Evolutionary conservation across 37 sponge, comb jelly and placozoan genomes (phyloP).

Genomic region (Theonella swinhoei): DNA sequence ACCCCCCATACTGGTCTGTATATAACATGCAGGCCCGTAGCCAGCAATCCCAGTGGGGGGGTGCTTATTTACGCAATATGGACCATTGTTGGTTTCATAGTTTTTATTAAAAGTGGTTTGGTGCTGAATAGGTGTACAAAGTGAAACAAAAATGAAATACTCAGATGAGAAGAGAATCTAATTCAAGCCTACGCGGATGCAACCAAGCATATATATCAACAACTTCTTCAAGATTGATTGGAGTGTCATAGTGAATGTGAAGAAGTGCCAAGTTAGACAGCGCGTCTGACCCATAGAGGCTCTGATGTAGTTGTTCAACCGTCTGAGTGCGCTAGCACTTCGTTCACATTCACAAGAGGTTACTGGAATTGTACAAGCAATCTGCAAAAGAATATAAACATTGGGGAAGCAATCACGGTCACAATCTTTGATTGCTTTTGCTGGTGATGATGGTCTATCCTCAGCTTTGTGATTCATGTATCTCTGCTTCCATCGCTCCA

Average conservation of each 20-base stretch:
- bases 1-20: too few species aligned
- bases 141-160: too few species aligned
- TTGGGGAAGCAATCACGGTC: constrained; percentile 27
- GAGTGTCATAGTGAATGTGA: too few species aligned
- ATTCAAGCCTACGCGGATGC: too few species aligned
- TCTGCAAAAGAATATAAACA: constrained; percentile 15
- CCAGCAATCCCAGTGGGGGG: too few species aligned
- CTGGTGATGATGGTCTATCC: constrained; percentile 33
- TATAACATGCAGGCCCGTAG: too few species aligned
- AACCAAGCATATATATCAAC: neutral
- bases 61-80: too few species aligned
- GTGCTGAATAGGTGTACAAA: too few species aligned
- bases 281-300: constrained; percentile 38
- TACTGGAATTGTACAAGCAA: constrained; percentile 57
- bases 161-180: too few species aligned
- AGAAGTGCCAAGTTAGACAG: too few species aligned
- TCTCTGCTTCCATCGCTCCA: constrained; percentile 27
- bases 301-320: constrained; percentile 44
- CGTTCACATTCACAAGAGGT: constrained; percentile 58
- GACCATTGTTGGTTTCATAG: too few species aligned
- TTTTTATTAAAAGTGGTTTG: too few species aligned
- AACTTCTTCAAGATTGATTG: neutral
- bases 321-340: constrained; percentile 47
- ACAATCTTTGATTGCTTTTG: constrained; percentile 33
- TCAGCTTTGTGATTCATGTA: neutral